Evolutionary conservation across 2,797 vertebrate species (phyloP).

Genomic region (Sebastes dallii): DNA sequence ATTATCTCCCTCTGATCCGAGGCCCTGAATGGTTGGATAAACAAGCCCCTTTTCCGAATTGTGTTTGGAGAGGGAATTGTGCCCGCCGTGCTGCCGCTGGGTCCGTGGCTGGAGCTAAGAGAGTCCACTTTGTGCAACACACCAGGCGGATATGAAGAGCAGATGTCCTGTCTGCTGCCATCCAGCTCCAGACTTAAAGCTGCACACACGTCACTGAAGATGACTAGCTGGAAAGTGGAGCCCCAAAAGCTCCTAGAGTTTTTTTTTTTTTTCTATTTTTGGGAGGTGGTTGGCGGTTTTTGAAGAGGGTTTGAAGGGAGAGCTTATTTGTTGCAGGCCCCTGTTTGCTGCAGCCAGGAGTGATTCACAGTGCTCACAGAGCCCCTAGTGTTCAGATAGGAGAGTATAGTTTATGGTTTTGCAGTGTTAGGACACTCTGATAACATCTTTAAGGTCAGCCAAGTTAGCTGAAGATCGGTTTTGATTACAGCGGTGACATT

Average conservation of each 20-base stretch:
- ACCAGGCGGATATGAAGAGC: slow-evolving; percentile 78
- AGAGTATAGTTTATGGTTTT: background rate
- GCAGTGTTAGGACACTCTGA: background rate
- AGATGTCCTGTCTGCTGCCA: slow-evolving; percentile 77
- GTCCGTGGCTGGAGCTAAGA: slow-evolving; percentile 62
- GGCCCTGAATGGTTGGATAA: slow-evolving; percentile 72
- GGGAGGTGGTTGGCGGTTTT: slow-evolving; percentile 33
- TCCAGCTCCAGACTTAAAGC: slow-evolving; percentile 66
- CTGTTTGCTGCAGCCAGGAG: slow-evolving; percentile 28
- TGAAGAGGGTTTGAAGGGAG: slow-evolving; percentile 40
- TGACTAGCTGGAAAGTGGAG: slow-evolving; percentile 51
- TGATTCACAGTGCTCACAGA: slow-evolving; percentile 6
- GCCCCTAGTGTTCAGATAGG: slow-evolving; percentile 52
- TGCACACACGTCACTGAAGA: slow-evolving; percentile 51
- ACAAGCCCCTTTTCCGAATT: slow-evolving; percentile 76
- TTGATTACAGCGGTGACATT: background rate
- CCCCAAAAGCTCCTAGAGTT: slow-evolving; percentile 15
- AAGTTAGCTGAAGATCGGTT: background rate
- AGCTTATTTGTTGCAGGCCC: slow-evolving; percentile 58
- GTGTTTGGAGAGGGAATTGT: slow-evolving; percentile 77
- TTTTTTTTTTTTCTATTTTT: slow-evolving; percentile 29
- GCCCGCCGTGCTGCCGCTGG: slow-evolving; percentile 65
- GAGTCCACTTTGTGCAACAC: slow-evolving; percentile 78
- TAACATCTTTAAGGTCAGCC: background rate
- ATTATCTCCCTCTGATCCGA: slow-evolving; percentile 73